A percentile compares a stretch with the other conserved stretches of the same genome.
phyloP scores from a whole-genome alignment of 2,888 invertebrate genomes.

The Caenorhabditis wallacei region DNA sequence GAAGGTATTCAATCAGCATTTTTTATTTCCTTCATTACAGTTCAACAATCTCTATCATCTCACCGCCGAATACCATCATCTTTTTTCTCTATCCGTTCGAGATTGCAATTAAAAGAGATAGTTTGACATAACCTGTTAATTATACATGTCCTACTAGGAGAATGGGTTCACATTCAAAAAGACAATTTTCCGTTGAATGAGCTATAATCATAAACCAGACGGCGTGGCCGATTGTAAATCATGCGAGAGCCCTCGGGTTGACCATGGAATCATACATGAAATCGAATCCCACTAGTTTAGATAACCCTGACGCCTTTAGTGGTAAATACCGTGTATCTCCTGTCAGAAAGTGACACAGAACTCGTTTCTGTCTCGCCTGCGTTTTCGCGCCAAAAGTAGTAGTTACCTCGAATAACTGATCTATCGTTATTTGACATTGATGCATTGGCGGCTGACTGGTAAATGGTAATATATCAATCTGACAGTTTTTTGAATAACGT shows the following conservation, averaged over 20 bases:
- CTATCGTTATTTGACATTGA: conserved; percentile 56
- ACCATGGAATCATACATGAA: background rate
- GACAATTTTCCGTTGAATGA: conserved; percentile 34
- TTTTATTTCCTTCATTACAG: conserved; percentile 27
- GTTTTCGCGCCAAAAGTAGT: conserved; percentile 60
- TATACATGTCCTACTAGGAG: no score
- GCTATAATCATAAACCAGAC: conserved; percentile 61
- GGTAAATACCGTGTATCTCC: conserved; percentile 7
- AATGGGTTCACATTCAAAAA: background rate
- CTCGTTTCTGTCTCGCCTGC: conserved; percentile 22
- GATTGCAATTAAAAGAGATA: background rate
- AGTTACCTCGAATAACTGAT: conserved; percentile 64
- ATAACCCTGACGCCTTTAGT: background rate
- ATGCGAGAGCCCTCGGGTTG: conserved; percentile 18
- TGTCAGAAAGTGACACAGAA: conserved; percentile 31
- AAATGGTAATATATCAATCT: conserved; percentile 40
- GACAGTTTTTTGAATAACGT: conserved; percentile 25
- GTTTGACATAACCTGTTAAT: background rate
- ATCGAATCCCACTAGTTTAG: background rate
- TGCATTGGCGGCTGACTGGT: conserved; percentile 46
- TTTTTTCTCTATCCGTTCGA: conserved; percentile 8
- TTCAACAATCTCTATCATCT: conserved; percentile 14
- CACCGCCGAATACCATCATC: conserved; percentile 3
- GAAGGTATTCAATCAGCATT: conserved; percentile 23
- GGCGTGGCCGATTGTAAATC: conserved; percentile 49